Percentiles rank a stretch among this genome's conserved stretches.
These are phyloP conservation scores for Cetoscarus ocellatus DNA, from an alignment of 2,797 vertebrate genomes.

Conservation along the genomic window DNA sequence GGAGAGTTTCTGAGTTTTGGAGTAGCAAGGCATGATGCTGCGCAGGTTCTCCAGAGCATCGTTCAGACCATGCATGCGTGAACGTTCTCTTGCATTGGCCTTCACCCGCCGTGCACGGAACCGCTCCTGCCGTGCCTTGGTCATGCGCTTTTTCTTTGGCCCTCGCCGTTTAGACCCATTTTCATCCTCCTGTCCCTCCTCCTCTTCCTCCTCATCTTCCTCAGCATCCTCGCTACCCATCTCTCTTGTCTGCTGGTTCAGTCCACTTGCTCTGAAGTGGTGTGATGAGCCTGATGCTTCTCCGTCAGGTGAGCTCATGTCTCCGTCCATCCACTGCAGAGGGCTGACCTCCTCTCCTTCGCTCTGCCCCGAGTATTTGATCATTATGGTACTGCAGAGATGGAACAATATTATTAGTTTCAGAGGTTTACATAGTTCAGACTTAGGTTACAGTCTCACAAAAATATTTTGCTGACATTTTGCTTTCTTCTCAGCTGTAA, in stretches of 20 bases:
- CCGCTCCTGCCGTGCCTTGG: conserved; percentile 93
- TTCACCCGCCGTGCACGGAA: conserved; percentile 93
- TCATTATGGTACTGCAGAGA: conserved; percentile 86
- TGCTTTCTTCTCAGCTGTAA: too few relatives aligned
- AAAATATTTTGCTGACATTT: too few relatives aligned
- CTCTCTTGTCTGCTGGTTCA: conserved; percentile 63
- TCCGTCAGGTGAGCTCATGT: conserved; percentile 86
- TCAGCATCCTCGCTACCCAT: conserved; percentile 83
- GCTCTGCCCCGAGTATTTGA: conserved; percentile 83
- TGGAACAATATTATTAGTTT: conserved; percentile 7
- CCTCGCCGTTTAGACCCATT: conserved; percentile 91
- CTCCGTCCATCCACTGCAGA: conserved; percentile 89
- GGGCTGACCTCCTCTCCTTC: conserved; percentile 87
- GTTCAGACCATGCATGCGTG: conserved; percentile 95
- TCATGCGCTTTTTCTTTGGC: conserved; percentile 98
- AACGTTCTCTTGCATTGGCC: conserved; percentile 94
- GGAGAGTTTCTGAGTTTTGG: conserved; percentile 97
- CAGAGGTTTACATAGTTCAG: background rate
- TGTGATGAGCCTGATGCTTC: conserved; percentile 70
- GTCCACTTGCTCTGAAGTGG: conserved; percentile 70
- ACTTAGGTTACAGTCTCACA: too few relatives aligned
- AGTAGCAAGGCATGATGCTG: conserved; percentile 96
- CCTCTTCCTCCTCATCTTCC: conserved; percentile 88
- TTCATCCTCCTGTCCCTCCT: conserved; percentile 86
- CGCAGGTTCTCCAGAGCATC: conserved; percentile 95